These are phyloP conservation scores for Pitangus sulphuratus DNA, from an alignment of 2,797 vertebrate genomes.

Conservation along the genomic window DNA sequence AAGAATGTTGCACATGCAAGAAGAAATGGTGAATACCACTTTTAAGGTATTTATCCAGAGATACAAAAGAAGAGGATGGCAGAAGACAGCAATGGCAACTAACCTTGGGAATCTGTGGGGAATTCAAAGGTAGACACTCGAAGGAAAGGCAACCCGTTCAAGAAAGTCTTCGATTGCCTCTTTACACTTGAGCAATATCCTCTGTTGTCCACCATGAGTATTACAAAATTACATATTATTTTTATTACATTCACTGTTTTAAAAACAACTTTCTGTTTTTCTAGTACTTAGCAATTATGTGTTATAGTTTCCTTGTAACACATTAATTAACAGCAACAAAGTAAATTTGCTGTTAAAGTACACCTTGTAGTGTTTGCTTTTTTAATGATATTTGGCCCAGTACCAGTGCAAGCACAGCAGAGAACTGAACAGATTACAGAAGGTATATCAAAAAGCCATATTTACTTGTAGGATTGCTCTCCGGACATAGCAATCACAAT, in stretches of 20 bases:
- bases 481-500: not conserved
- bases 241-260: not conserved
- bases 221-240: not conserved
- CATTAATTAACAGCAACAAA: not conserved
- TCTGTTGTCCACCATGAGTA: not conserved
- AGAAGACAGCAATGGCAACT: not conserved
- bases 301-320: not conserved
- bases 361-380: not conserved
- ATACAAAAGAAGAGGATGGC: not conserved
- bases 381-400: not conserved
- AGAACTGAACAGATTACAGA: not conserved
- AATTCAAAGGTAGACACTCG: not conserved
- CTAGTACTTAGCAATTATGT: not conserved
- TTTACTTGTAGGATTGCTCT: not conserved
- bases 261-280: not conserved
- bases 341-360: not conserved
- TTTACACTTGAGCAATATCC: not conserved
- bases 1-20: not conserved
- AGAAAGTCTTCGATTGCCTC: not conserved
- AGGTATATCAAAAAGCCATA: not conserved
- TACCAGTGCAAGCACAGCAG: not conserved
- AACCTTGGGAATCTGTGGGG: not conserved
- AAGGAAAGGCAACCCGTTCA: not conserved
- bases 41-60: not conserved
- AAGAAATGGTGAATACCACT: not conserved